Evolutionary conservation across 2,888 invertebrate genomes (phyloP).

Genomic region (Drosophila nigricruria): DNA sequence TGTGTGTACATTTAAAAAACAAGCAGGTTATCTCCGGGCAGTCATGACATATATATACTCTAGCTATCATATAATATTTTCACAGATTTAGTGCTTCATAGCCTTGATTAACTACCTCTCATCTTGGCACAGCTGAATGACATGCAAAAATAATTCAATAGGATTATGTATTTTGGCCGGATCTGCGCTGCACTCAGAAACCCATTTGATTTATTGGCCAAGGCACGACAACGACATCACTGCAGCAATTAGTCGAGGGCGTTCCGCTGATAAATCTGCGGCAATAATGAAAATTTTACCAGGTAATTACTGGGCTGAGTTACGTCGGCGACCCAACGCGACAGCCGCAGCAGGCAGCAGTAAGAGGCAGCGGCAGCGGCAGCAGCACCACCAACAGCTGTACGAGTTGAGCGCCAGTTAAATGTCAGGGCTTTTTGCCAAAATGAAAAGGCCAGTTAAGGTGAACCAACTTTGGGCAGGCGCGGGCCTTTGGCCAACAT

Average conservation of each 20-base stretch:
- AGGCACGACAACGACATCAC: conserved; percentile 25
- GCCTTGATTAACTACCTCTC: background rate
- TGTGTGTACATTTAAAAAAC: too few relatives aligned
- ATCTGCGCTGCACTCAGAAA: background rate
- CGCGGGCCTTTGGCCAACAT: conserved; percentile 16
- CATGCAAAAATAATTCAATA: background rate
- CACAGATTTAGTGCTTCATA: background rate
- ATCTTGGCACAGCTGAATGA: background rate
- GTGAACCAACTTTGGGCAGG: conserved; percentile 47
- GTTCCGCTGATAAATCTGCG: conserved; percentile 67
- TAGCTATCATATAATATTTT: background rate
- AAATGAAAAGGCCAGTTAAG: conserved; percentile 51
- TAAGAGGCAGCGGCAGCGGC: background rate
- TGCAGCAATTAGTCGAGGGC: conserved; percentile 60
- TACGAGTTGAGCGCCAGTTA: conserved; percentile 17
- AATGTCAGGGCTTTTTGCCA: conserved; percentile 71
- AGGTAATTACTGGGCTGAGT: conserved; percentile 56
- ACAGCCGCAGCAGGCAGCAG: background rate
- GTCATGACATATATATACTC: too few relatives aligned
- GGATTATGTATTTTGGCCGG: conserved; percentile 42
- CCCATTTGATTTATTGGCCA: conserved; percentile 52
- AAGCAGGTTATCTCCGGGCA: too few relatives aligned
- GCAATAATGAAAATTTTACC: conserved; percentile 70
- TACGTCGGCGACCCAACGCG: background rate
- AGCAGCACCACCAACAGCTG: background rate